A percentile compares a stretch with the other conserved stretches of the same genome.
These are phyloP conservation scores for Artibeus lituratus DNA, from an alignment of 2,797 vertebrate species.

Conservation along the genomic window DNA sequence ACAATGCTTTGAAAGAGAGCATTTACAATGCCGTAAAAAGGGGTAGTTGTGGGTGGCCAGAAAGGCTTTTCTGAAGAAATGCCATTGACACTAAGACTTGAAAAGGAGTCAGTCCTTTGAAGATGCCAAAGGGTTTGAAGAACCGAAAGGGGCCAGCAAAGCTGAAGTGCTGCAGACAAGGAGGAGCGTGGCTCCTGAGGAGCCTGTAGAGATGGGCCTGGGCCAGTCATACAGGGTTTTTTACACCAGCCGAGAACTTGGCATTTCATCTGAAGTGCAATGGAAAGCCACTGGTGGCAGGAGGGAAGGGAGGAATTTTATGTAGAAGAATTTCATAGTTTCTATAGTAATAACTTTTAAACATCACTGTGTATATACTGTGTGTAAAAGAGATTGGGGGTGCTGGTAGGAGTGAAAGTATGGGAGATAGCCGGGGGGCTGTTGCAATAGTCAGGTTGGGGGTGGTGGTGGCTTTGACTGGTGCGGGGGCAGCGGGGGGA, in stretches of 20 bases:
- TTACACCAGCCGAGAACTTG: background rate
- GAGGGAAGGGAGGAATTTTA: background rate
- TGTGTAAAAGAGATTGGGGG: background rate
- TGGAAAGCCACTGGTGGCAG: background rate
- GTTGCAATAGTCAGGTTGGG: background rate
- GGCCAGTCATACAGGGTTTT: background rate
- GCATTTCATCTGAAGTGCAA: conserved; percentile 31
- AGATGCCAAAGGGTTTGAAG: conserved; percentile 29
- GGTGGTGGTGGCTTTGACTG: background rate
- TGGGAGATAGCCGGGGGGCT: background rate
- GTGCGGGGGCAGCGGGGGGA: background rate
- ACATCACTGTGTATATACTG: background rate
- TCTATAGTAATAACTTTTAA: background rate
- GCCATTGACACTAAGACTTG: background rate
- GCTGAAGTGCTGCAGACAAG: background rate
- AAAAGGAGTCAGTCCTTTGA: conserved; percentile 32
- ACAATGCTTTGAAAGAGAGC: too few relatives aligned
- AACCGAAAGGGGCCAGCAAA: background rate
- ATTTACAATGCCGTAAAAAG: too few relatives aligned
- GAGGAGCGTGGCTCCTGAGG: background rate
- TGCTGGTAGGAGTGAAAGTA: background rate
- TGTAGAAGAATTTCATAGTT: background rate
- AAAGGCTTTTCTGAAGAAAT: background rate
- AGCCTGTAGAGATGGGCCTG: background rate
- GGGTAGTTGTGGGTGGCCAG: background rate